Base-by-base conservation (phyloP, 2,888 invertebrate species). In the Dasysyrphus albostriatus region DNA sequence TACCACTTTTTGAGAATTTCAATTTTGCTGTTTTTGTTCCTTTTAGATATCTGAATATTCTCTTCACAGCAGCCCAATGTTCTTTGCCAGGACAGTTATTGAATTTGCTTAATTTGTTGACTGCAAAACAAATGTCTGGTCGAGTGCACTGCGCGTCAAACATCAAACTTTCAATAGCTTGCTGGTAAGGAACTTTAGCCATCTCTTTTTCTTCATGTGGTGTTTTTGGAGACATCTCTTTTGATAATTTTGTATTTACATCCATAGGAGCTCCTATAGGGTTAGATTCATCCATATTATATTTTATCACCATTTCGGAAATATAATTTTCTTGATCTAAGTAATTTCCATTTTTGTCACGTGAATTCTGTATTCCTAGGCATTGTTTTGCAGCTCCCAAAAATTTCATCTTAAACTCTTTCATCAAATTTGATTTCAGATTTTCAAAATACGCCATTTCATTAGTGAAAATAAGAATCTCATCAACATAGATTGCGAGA, bases 101-200 rank as follows among this genome's bases (percentile, higher is more conserved):
- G 14, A 51, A 39, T 37, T 42, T 54, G 42, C 56, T 56, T n/a
- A 56, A n/a, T 32, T 42, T 29, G 32, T 70, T 32, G 2, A 56
- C 70, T n/a, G 51, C 19, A 39, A 44, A 67, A 12, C 67, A 34
- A 10, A 67, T 67, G 34, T 67, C 67, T 39, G 58, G 70, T 58
- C 70, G 56, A 56, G 70, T 56, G 12, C 51, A 51, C 19, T 69
- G 51, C 3, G 54, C 37, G 1, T 24, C 24, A 37, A 67, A 67
- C 19, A 51, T n/a, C 3, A 56, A 5, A 32, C 54, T 56, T 29
- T 42, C 54, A 29, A 70, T 42, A 8, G 42, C 29, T 56, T 42
- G 54, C 7, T 42, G 29, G 42, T 70, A 69, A 29, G 69, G 39
- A 54, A 69, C 14, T 14, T 37, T 51, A 16, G 16, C 32, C 51